Base-by-base conservation (phyloP, 2,797 vertebrate species). In the Gadopsis bispinosus region DNA sequence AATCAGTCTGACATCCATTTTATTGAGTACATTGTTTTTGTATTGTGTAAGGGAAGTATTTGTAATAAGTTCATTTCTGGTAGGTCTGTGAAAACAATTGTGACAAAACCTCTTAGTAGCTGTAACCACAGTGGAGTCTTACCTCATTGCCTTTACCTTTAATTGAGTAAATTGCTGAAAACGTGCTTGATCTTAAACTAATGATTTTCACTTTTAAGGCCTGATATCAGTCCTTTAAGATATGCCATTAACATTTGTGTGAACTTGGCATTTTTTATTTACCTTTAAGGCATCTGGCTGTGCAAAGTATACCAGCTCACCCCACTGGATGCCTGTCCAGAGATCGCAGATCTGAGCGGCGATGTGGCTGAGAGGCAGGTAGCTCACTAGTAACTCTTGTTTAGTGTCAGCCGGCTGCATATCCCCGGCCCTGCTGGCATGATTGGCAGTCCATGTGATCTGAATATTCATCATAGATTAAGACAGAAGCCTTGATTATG, bases 251-350 rank as follows among this genome's bases (percentile, higher is more conserved):
- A 29, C 22, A 41, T 12, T 7, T 33, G 9, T n/a, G 17, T 48
- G 19, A 33, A 26, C 5, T 22, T 20, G 6, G 33, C 5, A 54
- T 55, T 41, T 26, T 39, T 22, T 41, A 31, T 43, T 76, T 91
- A 98, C 97, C 96, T 97, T 97, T 22, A 98, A 91, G 69, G 97
- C 96, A 20, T 97, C 96, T 1, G 96, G 95, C 41, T 97, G 95
- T 6, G 97, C 96, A 86, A 98, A 98, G 91, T 94, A 96, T 53
- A 97, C 93, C 75, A 96, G 94, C 63, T 96, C 95, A 60, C 97
- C 97, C 95, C 95, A 96, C 75, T 96, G 95, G 88, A 97, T 96
- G 43, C 96, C 95, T 0, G 95, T 95, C 97, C 97, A 97, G 55
- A 97, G 87, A 87, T 97, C 97, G 6, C 95, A 96, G 20, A 97